A percentile compares a stretch with the other conserved stretches of the same genome.
These are phyloP conservation scores for Bubo bubo DNA, from an alignment of 2,113 vertebrate genomes.

Conservation along the genomic window DNA sequence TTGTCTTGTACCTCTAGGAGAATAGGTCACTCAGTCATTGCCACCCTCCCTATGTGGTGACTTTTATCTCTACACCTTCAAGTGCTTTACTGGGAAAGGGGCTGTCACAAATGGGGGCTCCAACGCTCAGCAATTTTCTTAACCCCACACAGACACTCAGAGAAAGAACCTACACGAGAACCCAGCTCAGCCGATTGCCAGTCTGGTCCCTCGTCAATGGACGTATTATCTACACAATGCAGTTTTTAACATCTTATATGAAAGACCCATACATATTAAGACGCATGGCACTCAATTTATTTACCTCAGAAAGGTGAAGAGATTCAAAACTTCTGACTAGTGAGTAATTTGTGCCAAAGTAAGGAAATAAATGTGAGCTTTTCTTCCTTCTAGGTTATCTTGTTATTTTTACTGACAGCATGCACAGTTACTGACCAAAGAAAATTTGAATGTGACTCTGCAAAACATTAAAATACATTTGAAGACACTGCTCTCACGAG, in stretches of 20 bases:
- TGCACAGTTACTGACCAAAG: neutral
- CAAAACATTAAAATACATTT: neutral
- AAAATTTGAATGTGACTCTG: neutral
- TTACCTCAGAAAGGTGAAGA: slow-evolving; percentile 48
- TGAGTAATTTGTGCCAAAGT: slow-evolving; percentile 28
- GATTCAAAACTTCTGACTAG: slow-evolving; percentile 45
- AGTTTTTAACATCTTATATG: slow-evolving; percentile 45
- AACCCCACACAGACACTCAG: neutral
- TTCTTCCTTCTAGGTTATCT: slow-evolving; percentile 39
- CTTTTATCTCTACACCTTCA: neutral
- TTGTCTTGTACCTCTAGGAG: neutral
- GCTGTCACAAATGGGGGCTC: neutral
- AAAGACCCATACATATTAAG: slow-evolving; percentile 37
- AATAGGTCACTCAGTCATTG: neutral
- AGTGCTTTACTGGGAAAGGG: neutral
- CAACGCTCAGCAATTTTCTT: neutral
- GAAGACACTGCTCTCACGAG: neutral
- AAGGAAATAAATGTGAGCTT: slow-evolving; percentile 23
- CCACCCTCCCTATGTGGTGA: neutral
- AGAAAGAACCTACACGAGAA: neutral
- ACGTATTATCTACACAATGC: slow-evolving; percentile 27
- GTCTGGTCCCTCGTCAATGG: slow-evolving; percentile 21
- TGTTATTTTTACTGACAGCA: neutral
- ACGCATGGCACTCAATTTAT: slow-evolving; percentile 19
- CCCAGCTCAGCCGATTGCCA: neutral